Evolutionary conservation across 92 coral and sea anemone genomes (phyloP).

Genomic region (Siderastrea siderea): DNA sequence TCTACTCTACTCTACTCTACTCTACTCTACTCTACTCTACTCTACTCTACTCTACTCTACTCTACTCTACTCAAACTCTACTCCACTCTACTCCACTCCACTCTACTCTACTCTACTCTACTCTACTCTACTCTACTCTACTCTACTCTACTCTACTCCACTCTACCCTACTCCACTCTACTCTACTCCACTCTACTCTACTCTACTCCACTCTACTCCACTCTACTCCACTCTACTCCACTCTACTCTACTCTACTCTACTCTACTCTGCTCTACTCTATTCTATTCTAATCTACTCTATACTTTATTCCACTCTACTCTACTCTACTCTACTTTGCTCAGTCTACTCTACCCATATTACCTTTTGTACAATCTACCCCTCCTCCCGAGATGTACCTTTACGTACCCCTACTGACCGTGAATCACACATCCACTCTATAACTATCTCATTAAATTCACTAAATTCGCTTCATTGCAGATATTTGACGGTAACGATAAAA

Average conservation of each 20-base stretch:
- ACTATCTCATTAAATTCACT: too few relatives aligned
- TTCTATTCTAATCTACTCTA: background rate
- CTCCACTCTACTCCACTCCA: background rate
- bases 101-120: background rate
- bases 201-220: background rate
- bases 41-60: background rate
- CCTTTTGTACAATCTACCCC: too few relatives aligned
- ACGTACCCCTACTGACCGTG: too few relatives aligned
- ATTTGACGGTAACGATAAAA: too few relatives aligned
- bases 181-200: background rate
- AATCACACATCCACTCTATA: too few relatives aligned
- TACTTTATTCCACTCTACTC: background rate
- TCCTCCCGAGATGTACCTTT: too few relatives aligned
- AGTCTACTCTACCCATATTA: background rate
- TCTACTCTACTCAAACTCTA: background rate
- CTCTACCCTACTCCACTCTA: background rate
- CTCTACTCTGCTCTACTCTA: background rate
- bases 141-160: background rate
- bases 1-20: background rate
- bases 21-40: background rate
- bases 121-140: background rate
- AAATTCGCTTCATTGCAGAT: too few relatives aligned
- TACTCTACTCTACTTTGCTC: background rate
- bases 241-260: background rate
- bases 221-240: background rate